Percentiles rank a stretch among this genome's conserved stretches.
Evolutionary conservation across 2,113 vertebrate species (phyloP).

Genomic region (Podocnemis expansa): DNA sequence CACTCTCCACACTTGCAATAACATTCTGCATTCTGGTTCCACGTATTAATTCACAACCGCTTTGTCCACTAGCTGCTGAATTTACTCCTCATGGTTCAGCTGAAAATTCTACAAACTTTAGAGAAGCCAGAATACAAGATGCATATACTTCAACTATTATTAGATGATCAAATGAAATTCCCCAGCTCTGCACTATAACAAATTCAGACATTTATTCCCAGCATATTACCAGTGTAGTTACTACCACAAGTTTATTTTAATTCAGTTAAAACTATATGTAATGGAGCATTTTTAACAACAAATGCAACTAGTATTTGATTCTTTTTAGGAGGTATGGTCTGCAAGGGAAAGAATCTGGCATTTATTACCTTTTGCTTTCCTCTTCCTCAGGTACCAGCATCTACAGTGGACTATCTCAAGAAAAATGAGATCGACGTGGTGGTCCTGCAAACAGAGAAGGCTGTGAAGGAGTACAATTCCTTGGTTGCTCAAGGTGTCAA

Average conservation of each 20-base stretch:
- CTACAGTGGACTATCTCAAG: conserved; percentile 88
- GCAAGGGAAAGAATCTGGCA: background rate
- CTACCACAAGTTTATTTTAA: background rate
- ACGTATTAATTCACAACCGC: background rate
- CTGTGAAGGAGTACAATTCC: conserved; percentile 89
- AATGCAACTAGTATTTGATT: background rate
- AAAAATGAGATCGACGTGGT: conserved; percentile 83
- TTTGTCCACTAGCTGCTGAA: background rate
- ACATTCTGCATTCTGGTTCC: background rate
- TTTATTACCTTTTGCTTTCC: background rate
- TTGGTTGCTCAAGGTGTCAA: conserved; percentile 83
- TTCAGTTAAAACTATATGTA: background rate
- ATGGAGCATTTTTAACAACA: background rate
- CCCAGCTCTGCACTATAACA: background rate
- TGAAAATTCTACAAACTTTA: background rate
- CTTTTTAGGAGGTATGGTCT: background rate
- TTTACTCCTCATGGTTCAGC: background rate
- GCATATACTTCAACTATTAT: background rate
- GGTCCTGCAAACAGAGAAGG: conserved; percentile 90
- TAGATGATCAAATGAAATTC: background rate
- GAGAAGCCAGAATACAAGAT: background rate
- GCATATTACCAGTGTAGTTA: background rate
- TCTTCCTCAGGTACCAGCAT: conserved; percentile 82
- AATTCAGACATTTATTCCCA: background rate
- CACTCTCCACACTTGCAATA: background rate